phyloP scores from a whole-genome alignment of 35 echinoderm and acorn worm species.

The Patiria miniata region DNA sequence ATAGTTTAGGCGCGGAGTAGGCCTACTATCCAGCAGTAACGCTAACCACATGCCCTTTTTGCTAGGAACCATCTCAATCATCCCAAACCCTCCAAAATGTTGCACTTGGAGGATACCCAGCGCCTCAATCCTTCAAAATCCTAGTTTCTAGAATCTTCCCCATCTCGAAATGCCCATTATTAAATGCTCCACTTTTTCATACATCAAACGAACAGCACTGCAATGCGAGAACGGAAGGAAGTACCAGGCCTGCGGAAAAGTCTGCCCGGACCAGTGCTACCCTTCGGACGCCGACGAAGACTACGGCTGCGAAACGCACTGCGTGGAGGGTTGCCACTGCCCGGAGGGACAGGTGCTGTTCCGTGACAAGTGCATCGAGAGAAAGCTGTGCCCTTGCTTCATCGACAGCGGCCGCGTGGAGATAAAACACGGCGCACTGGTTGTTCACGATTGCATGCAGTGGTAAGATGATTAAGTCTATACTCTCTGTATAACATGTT shows the following conservation, averaged over 20 bases:
- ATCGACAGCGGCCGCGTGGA: neutral
- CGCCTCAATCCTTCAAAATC: too few species aligned
- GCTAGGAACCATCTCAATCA: too few species aligned
- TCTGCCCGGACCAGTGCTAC: constrained; percentile 28
- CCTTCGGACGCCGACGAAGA: neutral
- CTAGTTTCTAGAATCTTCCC: too few species aligned
- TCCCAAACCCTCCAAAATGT: too few species aligned
- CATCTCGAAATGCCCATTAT: too few species aligned
- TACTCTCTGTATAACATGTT: too few species aligned
- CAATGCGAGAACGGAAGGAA: constrained; percentile 33
- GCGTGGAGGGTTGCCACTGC: constrained; percentile 45
- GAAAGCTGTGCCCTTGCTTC: constrained; percentile 34
- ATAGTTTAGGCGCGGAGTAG: too few species aligned
- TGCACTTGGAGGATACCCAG: too few species aligned
- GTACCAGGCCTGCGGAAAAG: constrained; percentile 30
- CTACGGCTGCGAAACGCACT: constrained; percentile 25
- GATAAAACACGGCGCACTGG: constrained; percentile 6
- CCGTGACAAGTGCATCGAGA: constrained; percentile 28
- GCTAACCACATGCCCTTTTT: too few species aligned
- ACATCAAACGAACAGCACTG: neutral
- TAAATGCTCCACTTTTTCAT: too few species aligned
- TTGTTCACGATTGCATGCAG: constrained; percentile 10
- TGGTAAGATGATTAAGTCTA: constrained; percentile 13
- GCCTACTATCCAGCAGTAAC: too few species aligned
- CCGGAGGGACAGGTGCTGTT: constrained; percentile 29